These are phyloP conservation scores for Gymnobelideus leadbeateri DNA, from an alignment of 2,113 vertebrate genomes.

Conservation along the genomic window DNA sequence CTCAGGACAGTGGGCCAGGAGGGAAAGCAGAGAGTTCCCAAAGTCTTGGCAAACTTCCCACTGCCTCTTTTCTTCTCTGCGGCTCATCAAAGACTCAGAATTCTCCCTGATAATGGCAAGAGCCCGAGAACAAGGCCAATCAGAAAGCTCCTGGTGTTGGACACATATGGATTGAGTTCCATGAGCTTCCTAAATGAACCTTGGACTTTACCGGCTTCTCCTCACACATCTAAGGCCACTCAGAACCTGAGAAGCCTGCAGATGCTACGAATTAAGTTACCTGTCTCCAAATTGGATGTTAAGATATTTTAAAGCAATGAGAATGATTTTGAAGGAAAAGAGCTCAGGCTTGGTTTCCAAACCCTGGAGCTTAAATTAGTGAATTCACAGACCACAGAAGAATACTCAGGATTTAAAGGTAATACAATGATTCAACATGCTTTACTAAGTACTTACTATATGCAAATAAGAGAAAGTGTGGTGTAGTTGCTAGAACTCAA, in stretches of 20 bases:
- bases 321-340: conserved; percentile 83
- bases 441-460: neutral
- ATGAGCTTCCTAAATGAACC: conserved; percentile 86
- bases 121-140: conserved; percentile 79
- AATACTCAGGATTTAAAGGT: conserved; percentile 56
- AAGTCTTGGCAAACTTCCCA: conserved; percentile 57
- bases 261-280: conserved; percentile 89
- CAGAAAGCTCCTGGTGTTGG: conserved; percentile 72
- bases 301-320: conserved; percentile 81
- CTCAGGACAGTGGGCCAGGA: neutral
- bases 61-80: conserved; percentile 72
- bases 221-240: conserved; percentile 78
- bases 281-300: conserved; percentile 85
- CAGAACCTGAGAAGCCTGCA: conserved; percentile 84
- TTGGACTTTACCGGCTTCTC: conserved; percentile 78
- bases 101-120: conserved; percentile 71
- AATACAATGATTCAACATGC: neutral
- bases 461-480: neutral
- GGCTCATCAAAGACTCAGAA: conserved; percentile 80
- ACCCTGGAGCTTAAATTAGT: conserved; percentile 56
- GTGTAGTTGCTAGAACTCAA: neutral
- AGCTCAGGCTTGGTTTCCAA: conserved; percentile 78
- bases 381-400: conserved; percentile 56
- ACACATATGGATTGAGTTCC: conserved; percentile 88
- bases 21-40: conserved; percentile 9